Evolutionary conservation across 2,113 vertebrate genomes (phyloP).

Genomic region (Chauna torquata): DNA sequence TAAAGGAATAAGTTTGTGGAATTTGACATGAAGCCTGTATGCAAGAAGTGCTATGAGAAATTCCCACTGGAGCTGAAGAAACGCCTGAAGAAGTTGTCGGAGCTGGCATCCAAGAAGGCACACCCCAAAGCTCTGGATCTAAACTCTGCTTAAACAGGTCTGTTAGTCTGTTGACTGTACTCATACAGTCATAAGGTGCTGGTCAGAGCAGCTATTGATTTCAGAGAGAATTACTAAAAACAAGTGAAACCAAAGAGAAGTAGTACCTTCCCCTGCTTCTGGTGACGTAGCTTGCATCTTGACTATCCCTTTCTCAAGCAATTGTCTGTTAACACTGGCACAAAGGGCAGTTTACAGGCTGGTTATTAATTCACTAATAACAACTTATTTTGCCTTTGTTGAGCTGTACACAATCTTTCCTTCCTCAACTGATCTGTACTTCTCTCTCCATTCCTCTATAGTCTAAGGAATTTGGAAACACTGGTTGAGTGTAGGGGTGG

Average conservation of each 20-base stretch:
- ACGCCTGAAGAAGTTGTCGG: slow-evolving; percentile 92
- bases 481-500: not conserved
- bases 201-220: slow-evolving; percentile 7
- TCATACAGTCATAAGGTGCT: not conserved
- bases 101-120: slow-evolving; percentile 74
- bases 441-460: not conserved
- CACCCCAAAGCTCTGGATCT: slow-evolving; percentile 74
- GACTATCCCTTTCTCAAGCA: not conserved
- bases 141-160: slow-evolving; percentile 63
- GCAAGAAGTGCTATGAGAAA: slow-evolving; percentile 95
- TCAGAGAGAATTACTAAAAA: too few relatives aligned
- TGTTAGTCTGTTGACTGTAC: not conserved
- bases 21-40: slow-evolving; percentile 97
- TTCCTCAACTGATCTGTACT: not conserved
- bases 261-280: not conserved
- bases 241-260: slow-evolving; percentile 30
- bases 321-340: not conserved
- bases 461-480: not conserved
- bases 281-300: not conserved
- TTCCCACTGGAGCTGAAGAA: slow-evolving; percentile 97
- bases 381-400: not conserved
- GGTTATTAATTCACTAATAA: not conserved
- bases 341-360: not conserved
- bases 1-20: slow-evolving; percentile 97
- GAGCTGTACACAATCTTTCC: not conserved